A percentile compares a stretch with the other conserved stretches of the same genome.
Conservation (phyloP, 2,113 vertebrate species). For the Glareola pratincola region DNA sequence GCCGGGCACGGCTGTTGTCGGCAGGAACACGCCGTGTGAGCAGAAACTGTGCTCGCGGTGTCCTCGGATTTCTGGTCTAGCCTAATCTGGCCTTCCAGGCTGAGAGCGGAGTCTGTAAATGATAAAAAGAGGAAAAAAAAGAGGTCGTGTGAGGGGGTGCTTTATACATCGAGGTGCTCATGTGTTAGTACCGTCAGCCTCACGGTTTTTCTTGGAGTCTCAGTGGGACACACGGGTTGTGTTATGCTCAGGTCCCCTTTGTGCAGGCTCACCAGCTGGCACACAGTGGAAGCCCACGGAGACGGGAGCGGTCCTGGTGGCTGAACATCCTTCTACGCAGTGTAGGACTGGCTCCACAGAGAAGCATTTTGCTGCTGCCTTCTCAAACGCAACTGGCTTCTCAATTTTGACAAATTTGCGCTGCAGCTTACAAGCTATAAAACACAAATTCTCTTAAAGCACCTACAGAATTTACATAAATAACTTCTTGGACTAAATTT, state of each 20-base stretch:
- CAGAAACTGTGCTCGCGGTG: neutral
- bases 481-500: neutral
- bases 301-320: slow-evolving; percentile 36
- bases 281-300: slow-evolving; percentile 75
- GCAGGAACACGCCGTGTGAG: neutral
- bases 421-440: slow-evolving; percentile 74
- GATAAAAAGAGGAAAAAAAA: neutral
- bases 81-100: neutral
- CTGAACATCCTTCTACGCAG: slow-evolving; percentile 69
- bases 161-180: accelerated
- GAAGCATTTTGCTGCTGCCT: slow-evolving; percentile 68
- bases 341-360: slow-evolving; percentile 77
- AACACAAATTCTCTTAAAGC: neutral
- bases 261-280: slow-evolving; percentile 60
- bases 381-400: slow-evolving; percentile 57
- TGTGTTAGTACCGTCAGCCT: accelerated
- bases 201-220: accelerated
- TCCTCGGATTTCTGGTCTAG: slow-evolving; percentile 32
- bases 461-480: neutral
- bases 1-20: neutral
- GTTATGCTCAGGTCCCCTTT: accelerated
- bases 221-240: accelerated
- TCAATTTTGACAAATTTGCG: slow-evolving; percentile 69
- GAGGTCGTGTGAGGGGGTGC: accelerated
- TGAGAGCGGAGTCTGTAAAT: neutral